Evolutionary conservation across 2,888 invertebrate genomes (phyloP), one percentile per base, ranked within the genome.

Genomic region (Strigamia transsilvanica): DNA sequence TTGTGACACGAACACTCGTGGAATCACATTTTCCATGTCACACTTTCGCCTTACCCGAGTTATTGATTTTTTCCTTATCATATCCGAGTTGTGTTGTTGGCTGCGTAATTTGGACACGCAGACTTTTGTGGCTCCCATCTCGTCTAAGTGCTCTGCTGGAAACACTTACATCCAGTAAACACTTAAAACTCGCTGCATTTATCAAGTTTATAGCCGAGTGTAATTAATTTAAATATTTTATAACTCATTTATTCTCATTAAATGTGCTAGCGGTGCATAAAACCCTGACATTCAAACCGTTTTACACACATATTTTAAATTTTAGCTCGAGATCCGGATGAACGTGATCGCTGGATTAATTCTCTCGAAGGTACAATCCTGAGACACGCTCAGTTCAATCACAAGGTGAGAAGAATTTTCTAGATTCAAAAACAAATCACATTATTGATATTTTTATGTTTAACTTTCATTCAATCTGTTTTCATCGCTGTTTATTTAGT

Each of bases 301-400:
- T n/a, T n/a, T n/a, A n/a, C 7, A 34, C 34, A 34, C 3, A 34
- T 34, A 7, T 34, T 34, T 34, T 34, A 73, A 82, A 86, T 85
- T n/a, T 51, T 86, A 90, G 98, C 99, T 23, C 91, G 96, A 85
- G 97, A 98, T 89, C 93, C 94, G 15, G 94, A 95, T 82, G 99
- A 99, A 88, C 91, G 99, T 81, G 98, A 99, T 88, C 93, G 94
- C 85, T 99, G 99, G 99, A 95, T 99, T 82, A 92, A 95, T 61
- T 95, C 96, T 66, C 90, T 99, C 84, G 98, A 99, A 89, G 96
- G 96, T 87, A 96, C 97, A 51, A 98, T 99, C 88, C 90, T 93
- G 82, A 91, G 95, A 84, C 97, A 97, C 89, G 93, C 89, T n/a
- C 86, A 88, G 80, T 83, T 85, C 80, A 73, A 82, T 73, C 83